phyloP scores from a whole-genome alignment of 2,888 invertebrate genomes.

The Myathropa florea region DNA sequence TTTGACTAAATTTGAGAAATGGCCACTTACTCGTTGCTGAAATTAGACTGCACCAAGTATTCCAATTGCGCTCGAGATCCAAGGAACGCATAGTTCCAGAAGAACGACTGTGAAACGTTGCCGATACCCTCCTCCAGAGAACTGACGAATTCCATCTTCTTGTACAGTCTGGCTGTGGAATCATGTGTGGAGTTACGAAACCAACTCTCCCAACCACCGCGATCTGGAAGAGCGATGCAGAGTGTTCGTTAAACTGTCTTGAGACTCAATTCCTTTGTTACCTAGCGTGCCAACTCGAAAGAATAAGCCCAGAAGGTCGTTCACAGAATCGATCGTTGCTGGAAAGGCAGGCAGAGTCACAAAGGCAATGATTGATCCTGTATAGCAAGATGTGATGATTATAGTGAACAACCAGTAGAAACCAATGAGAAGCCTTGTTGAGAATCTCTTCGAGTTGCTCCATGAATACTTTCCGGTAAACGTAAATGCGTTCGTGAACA shows the following conservation, averaged over 20 bases:
- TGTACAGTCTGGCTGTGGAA: constrained; percentile 84
- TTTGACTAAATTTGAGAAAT: background rate
- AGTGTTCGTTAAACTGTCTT: background rate
- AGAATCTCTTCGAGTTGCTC: constrained; percentile 86
- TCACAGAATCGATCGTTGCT: constrained; percentile 86
- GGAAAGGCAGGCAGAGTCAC: constrained; percentile 90
- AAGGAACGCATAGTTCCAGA: constrained; percentile 90
- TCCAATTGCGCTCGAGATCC: constrained; percentile 88
- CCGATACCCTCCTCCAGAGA: constrained; percentile 86
- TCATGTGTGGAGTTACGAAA: constrained; percentile 87
- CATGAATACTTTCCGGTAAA: constrained; percentile 87
- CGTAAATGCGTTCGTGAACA: constrained; percentile 90
- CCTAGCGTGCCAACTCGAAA: constrained; percentile 88
- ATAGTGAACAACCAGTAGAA: constrained; percentile 92
- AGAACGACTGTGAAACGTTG: constrained; percentile 88
- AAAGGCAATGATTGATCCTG: constrained; percentile 92
- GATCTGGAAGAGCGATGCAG: constrained; percentile 81
- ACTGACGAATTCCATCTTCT: constrained; percentile 86
- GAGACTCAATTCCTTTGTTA: constrained; percentile 75
- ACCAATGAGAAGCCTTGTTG: constrained; percentile 88
- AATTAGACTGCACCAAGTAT: constrained; percentile 88
- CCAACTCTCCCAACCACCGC: constrained; percentile 89
- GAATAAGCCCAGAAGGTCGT: constrained; percentile 85
- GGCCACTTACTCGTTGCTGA: constrained; percentile 82
- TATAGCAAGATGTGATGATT: constrained; percentile 91